Conservation (phyloP, 2,888 invertebrate species). For the Apamea monoglypha region DNA sequence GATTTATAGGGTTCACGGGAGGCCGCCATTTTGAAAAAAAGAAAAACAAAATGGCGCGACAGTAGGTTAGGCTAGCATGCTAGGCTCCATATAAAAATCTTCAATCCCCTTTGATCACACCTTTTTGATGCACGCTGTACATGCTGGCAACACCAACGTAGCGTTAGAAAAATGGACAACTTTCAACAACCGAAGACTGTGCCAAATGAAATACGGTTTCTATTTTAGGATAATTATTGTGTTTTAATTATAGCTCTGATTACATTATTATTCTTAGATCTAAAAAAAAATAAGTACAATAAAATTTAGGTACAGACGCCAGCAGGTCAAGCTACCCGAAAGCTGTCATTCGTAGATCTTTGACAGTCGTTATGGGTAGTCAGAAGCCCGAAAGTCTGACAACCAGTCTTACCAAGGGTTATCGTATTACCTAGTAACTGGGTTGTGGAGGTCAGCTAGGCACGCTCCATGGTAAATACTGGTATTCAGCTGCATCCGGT, state of each 20-base stretch:
- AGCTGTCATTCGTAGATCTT: background rate
- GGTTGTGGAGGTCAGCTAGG: too few relatives aligned
- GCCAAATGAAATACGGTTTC: constrained; percentile 43
- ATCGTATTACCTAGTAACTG: too few relatives aligned
- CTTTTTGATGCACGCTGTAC: too few relatives aligned
- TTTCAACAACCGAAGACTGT: background rate
- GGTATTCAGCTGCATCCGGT: background rate
- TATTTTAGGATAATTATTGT: constrained; percentile 3
- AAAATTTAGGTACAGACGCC: too few relatives aligned
- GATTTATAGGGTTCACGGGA: too few relatives aligned
- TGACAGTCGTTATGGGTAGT: background rate
- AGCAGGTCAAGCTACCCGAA: too few relatives aligned
- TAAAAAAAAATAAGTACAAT: background rate
- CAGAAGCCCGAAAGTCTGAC: background rate
- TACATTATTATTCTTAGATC: background rate
- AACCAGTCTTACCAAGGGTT: too few relatives aligned
- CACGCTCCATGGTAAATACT: background rate
- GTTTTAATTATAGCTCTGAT: constrained; percentile 14
- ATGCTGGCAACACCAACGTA: background rate
- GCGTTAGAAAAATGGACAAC: background rate
- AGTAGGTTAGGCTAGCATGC: too few relatives aligned
- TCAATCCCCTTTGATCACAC: too few relatives aligned
- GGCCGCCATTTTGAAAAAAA: too few relatives aligned
- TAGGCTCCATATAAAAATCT: too few relatives aligned
- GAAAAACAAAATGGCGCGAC: too few relatives aligned